Evolutionary conservation across 2,888 invertebrate genomes (phyloP).

Genomic region (Leptinotarsa tumamoca): DNA sequence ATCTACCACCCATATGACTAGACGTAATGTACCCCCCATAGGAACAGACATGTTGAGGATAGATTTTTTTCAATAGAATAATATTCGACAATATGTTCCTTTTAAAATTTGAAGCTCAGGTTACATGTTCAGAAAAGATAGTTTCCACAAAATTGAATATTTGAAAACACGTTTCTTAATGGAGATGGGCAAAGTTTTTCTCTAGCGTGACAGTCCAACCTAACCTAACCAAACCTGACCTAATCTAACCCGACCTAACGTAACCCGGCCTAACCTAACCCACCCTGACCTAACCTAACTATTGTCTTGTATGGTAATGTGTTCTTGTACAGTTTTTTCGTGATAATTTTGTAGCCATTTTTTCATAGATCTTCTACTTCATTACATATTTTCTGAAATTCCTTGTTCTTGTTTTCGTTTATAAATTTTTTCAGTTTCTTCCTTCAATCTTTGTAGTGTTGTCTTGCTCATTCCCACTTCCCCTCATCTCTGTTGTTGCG

Average conservation of each 20-base stretch:
- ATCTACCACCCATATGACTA: slow-evolving; percentile 7
- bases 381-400: not conserved
- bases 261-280: no score
- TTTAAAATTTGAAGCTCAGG: no score
- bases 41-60: no score
- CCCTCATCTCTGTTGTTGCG: not conserved
- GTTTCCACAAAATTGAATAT: no score
- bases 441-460: not conserved
- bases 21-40: not conserved
- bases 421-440: not conserved
- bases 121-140: no score
- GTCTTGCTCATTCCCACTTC: not conserved
- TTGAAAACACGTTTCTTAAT: no score
- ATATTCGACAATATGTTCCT: no score
- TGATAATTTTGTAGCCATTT: not conserved
- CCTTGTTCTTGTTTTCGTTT: not conserved
- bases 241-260: no score
- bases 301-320: not conserved
- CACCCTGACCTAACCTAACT: not conserved
- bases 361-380: not conserved
- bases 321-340: not conserved
- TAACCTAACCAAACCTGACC: no score
- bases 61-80: no score
- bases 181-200: no score
- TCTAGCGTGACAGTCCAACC: no score